Evolutionary conservation across 1,140 invertebrate genomes (phyloP).

Genomic region (Neodiprion lecontei): DNA sequence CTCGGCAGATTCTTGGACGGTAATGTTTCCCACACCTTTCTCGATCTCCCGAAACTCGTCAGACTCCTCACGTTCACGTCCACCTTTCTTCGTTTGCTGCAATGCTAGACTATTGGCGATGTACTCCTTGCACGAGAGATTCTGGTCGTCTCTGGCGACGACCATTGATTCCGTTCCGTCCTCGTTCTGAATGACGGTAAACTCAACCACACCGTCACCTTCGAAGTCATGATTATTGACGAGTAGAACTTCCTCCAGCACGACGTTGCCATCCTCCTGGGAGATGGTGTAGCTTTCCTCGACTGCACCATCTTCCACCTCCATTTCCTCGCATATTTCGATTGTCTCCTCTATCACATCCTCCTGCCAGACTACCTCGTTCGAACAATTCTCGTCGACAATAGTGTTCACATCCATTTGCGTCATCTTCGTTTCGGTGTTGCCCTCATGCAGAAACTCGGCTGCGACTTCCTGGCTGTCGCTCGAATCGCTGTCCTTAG

Average conservation of each 20-base stretch:
- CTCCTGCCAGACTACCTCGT: slow-evolving; percentile 42
- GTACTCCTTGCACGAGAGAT: not conserved
- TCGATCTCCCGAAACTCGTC: slow-evolving; percentile 16
- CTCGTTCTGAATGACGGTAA: slow-evolving; percentile 49
- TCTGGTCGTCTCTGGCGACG: slow-evolving; percentile 25
- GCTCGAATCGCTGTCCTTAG: not conserved
- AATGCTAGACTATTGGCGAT: too few species aligned
- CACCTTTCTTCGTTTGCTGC: too few species aligned
- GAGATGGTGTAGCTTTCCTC: slow-evolving; percentile 29
- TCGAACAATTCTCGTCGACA: slow-evolving; percentile 16
- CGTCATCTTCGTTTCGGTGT: too few species aligned
- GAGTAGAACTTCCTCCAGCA: slow-evolving; percentile 46
- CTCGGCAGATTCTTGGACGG: slow-evolving; percentile 22
- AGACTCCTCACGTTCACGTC: too few species aligned
- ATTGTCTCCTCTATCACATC: slow-evolving; percentile 57
- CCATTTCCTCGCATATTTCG: slow-evolving; percentile 55
- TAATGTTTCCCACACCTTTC: slow-evolving; percentile 35
- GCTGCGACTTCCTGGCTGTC: not conserved
- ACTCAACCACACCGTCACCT: slow-evolving; percentile 45
- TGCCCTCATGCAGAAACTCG: too few species aligned
- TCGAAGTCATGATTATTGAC: slow-evolving; percentile 38
- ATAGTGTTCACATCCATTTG: too few species aligned
- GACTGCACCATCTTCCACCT: slow-evolving; percentile 41
- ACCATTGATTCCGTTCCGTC: slow-evolving; percentile 42
- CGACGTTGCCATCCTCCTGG: slow-evolving; percentile 30